phyloP scores from a whole-genome alignment of 2,113 vertebrate species.

The Eptatretus burgeri region DNA sequence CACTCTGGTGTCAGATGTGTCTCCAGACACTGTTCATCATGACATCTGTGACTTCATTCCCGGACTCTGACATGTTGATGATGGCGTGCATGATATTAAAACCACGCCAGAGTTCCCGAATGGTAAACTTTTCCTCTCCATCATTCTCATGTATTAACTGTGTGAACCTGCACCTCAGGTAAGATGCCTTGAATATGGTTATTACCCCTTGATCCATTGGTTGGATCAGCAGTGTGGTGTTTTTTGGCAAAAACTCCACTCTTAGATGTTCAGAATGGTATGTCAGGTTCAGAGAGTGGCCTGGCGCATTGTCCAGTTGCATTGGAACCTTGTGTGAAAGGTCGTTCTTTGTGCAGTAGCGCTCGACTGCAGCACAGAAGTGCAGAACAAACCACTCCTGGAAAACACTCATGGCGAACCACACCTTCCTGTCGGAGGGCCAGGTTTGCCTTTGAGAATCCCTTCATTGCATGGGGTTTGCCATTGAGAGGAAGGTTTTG shows the following conservation, averaged over 20 bases:
- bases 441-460: too few species aligned
- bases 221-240: slow-evolving; percentile 8
- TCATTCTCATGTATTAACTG: background rate
- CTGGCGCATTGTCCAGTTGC: slow-evolving; percentile 4
- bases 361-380: slow-evolving; percentile 6
- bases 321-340: slow-evolving; percentile 5
- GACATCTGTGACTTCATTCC: slow-evolving; percentile 6
- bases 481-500: background rate
- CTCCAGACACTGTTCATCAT: slow-evolving; percentile 4
- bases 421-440: slow-evolving; percentile 6
- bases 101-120: slow-evolving; percentile 7
- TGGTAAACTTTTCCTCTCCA: background rate
- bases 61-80: slow-evolving; percentile 6
- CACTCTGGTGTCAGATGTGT: too few species aligned
- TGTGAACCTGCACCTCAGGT: slow-evolving; percentile 1
- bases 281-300: slow-evolving; percentile 7
- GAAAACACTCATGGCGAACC: slow-evolving; percentile 8
- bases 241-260: slow-evolving; percentile 1
- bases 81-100: slow-evolving; percentile 9
- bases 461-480: too few species aligned
- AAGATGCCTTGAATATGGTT: slow-evolving; percentile 7
- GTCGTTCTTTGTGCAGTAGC: slow-evolving; percentile 6
- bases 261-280: background rate
- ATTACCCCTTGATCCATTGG: slow-evolving; percentile 10
- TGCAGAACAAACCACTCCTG: slow-evolving; percentile 6